Evolutionary conservation across 1,140 invertebrate species (phyloP).

Genomic region (Ceratina australensis): DNA sequence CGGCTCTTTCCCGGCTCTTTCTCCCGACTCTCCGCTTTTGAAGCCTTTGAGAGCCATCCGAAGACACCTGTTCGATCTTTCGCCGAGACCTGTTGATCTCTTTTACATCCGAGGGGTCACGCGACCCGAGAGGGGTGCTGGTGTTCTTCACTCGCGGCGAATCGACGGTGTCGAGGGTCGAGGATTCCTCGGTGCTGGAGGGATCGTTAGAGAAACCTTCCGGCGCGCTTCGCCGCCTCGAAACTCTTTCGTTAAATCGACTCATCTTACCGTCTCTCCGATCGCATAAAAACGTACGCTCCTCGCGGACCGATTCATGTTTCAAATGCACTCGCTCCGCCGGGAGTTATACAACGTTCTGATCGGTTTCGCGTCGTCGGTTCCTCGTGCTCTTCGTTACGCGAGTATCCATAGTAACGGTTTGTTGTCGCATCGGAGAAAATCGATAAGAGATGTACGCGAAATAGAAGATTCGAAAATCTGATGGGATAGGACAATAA

Average conservation of each 20-base stretch:
- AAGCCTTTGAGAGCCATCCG: background rate
- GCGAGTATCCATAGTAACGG: conserved; percentile 47
- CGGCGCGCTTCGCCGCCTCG: background rate
- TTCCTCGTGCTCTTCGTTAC: background rate
- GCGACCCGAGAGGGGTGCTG: conserved; percentile 16
- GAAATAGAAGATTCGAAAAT: too few relatives aligned
- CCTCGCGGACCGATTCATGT: background rate
- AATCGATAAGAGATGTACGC: conserved; percentile 34
- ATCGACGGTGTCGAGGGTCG: background rate
- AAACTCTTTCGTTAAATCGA: background rate
- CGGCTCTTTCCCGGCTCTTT: background rate
- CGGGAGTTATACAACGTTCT: too few relatives aligned
- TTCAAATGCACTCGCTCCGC: background rate
- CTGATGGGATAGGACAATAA: too few relatives aligned
- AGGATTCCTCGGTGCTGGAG: background rate
- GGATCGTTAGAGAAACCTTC: background rate
- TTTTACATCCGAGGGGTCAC: background rate
- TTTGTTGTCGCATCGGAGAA: conserved; percentile 48
- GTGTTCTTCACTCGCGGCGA: background rate
- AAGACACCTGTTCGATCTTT: background rate
- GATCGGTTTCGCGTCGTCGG: background rate
- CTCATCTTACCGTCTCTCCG: conserved; percentile 19
- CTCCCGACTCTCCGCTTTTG: background rate
- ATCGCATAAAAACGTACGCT: conserved; percentile 5
- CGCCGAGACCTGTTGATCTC: conserved; percentile 14